Percentiles rank a stretch among this genome's conserved stretches.
Conservation (phyloP, 2,113 vertebrate species). For the Antechinus stuartii region DNA sequence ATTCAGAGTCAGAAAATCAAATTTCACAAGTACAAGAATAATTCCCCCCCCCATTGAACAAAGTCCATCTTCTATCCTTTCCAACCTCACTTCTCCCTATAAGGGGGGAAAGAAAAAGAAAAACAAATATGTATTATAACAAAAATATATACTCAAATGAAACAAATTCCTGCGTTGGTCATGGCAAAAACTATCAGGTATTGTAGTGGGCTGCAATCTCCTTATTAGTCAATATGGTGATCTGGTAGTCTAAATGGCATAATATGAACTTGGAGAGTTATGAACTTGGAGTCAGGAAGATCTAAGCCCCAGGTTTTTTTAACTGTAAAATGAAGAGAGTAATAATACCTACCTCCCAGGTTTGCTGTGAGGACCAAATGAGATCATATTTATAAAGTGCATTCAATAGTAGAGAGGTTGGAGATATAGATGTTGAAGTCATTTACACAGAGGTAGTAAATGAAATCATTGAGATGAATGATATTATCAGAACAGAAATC, state of each 20-base stretch:
- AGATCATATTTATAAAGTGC: neutral
- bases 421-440: neutral
- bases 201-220: neutral
- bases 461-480: neutral
- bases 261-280: neutral
- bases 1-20: neutral
- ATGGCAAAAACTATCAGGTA: neutral
- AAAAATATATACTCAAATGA: neutral
- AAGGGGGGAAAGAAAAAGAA: neutral
- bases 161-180: neutral
- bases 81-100: neutral
- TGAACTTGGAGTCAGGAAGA: neutral
- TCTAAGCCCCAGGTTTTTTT: neutral
- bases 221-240: neutral
- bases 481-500: neutral
- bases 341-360: too few species aligned
- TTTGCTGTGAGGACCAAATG: neutral
- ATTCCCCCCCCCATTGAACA: neutral
- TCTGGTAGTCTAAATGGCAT: neutral
- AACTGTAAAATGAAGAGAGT: neutral
- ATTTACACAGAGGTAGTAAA: neutral
- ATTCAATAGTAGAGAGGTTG: neutral
- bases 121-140: neutral
- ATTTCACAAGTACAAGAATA: neutral
- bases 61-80: neutral